Base-by-base conservation (phyloP, 2,113 vertebrate species). In the Strigops habroptila region DNA sequence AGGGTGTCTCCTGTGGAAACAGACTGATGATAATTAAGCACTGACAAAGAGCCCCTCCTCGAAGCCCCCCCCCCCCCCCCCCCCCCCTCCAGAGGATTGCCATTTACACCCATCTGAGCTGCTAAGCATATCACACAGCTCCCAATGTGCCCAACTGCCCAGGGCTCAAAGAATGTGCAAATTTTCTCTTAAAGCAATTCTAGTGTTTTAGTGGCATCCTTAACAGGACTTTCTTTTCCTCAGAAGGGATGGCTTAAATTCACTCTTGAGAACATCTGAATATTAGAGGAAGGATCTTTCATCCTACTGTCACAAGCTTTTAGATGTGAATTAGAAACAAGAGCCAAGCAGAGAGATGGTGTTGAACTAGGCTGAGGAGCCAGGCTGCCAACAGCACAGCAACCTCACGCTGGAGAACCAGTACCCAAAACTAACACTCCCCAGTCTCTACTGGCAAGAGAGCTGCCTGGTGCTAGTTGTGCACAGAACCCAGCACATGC, bases 1-100 rank as follows among this genome's bases (percentile, higher is more conserved):
- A 99, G 98, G 8, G 99, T 99, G 93, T 99, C 99, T 75, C 99
- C 99, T 99, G 97, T 31, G 95, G 93, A 93, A 91, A 97, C 44
- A 97, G 81, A 52, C 12, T 13, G 14, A 57, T 11, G 28, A 41
- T 17, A 62, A 79, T 15, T 12, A 60, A 78, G 37, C 44, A 35
- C 16, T 17, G 46, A 37, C 31, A 37, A 55, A 48, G 8, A 67
- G 9, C 19, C 37, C 31, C 37, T 33, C 53, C 74, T 48, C 68
- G 60, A 51, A 43, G 2, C 5, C 12, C n/a, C n/a, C n/a, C n/a
- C n/a, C n/a, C n/a, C n/a, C n/a, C n/a, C n/a, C n/a, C n/a, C n/a
- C n/a, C 14, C 6, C 2, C 3, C 7, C 53, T 33, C 44, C 44
- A 46, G 44, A 46, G 27, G 13, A 35, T 0, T 48, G 60, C 13